phyloP scores from a whole-genome alignment of 2,888 invertebrate genomes.

The Ormyrus pomaceus region DNA sequence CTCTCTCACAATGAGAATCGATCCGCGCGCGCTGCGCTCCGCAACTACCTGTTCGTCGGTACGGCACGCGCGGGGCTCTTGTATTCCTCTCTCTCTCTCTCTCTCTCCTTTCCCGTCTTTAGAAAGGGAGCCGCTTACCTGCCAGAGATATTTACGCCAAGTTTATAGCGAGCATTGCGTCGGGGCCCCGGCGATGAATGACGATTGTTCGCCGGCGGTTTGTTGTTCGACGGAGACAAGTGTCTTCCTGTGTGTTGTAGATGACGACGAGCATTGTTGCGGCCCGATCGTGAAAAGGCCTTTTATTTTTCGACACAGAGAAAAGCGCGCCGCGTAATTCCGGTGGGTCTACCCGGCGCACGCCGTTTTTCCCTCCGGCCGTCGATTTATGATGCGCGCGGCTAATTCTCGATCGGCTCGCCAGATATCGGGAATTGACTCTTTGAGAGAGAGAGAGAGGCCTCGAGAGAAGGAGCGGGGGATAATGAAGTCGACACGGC shows the following conservation, averaged over 20 bases:
- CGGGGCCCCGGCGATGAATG: conserved; percentile 28
- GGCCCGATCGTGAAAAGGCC: conserved; percentile 21
- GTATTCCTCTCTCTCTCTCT: conserved; percentile 17
- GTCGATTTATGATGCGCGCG: conserved; percentile 28
- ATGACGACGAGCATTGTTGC: background rate
- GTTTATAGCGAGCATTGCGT: conserved; percentile 33
- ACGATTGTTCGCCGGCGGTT: conserved; percentile 54
- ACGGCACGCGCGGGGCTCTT: conserved; percentile 56
- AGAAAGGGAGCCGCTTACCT: conserved; percentile 40
- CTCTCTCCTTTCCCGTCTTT: conserved; percentile 37
- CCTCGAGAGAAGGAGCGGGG: conserved; percentile 13
- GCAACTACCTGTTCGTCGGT: conserved; percentile 57
- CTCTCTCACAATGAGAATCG: conserved; percentile 59
- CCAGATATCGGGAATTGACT: conserved; percentile 38
- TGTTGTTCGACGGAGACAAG: conserved; percentile 47
- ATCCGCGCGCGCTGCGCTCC: conserved; percentile 59
- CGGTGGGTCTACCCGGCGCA: background rate
- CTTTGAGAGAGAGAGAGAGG: background rate
- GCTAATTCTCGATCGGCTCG: conserved; percentile 53
- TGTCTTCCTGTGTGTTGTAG: conserved; percentile 33
- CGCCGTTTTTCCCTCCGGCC: conserved; percentile 11
- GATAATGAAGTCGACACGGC: conserved; percentile 49
- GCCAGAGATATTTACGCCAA: conserved; percentile 44
- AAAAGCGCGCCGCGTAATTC: conserved; percentile 50
- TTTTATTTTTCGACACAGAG: conserved; percentile 5